These are phyloP conservation scores for Coenobita brevimanus DNA, from an alignment of 1,140 invertebrate species.

Conservation along the genomic window DNA sequence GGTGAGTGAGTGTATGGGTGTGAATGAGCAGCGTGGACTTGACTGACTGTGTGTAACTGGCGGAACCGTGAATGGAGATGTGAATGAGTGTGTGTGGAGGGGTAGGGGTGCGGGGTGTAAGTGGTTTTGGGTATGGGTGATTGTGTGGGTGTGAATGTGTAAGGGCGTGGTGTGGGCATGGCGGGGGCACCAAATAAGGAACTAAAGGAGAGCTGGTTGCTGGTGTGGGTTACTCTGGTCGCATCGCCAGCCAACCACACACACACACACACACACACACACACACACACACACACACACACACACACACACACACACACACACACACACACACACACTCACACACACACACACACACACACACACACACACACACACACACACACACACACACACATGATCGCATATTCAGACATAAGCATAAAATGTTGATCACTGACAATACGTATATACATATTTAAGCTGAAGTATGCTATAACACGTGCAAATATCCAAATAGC, in stretches of 20 bases:
- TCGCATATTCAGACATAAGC: neutral
- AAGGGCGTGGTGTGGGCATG: too few species aligned
- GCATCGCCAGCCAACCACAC: neutral
- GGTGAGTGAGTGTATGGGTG: neutral
- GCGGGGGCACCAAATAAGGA: neutral
- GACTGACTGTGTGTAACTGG: too few species aligned
- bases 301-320: neutral
- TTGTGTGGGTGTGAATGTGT: neutral
- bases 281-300: too few species aligned
- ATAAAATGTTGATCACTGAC: too few species aligned
- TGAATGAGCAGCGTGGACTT: too few species aligned
- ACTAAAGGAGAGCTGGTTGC: neutral
- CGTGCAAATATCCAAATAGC: too few species aligned
- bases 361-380: constrained; percentile 20
- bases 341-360: constrained; percentile 24
- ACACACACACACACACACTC: neutral
- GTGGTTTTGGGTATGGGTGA: too few species aligned
- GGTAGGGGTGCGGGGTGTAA: neutral
- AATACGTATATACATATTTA: too few species aligned
- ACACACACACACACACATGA: neutral
- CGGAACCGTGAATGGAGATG: too few species aligned
- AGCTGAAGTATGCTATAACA: too few species aligned
- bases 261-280: too few species aligned
- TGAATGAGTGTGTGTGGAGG: neutral
- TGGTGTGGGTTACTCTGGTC: neutral